Evolutionary conservation across 2,797 vertebrate genomes (phyloP).

Genomic region (Enteromius paludinosus): DNA sequence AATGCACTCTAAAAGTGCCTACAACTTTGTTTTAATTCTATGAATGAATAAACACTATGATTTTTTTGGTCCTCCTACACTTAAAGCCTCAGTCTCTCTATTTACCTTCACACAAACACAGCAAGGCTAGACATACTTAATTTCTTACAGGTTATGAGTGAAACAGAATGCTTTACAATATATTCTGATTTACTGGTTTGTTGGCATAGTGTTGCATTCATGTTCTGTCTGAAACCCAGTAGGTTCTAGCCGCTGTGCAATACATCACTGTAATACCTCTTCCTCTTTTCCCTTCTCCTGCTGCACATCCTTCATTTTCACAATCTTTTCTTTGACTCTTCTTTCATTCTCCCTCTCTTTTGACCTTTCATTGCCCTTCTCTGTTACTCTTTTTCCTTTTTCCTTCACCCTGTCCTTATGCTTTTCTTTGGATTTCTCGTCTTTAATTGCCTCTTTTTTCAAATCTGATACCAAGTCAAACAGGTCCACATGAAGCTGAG

Average conservation of each 20-base stretch:
- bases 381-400: slow-evolving; percentile 63
- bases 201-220: slow-evolving; percentile 11
- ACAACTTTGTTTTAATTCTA: neutral
- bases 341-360: slow-evolving; percentile 58
- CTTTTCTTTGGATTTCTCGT: slow-evolving; percentile 73
- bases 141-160: slow-evolving; percentile 66
- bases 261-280: slow-evolving; percentile 70
- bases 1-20: neutral
- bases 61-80: slow-evolving; percentile 57
- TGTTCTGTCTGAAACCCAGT: slow-evolving; percentile 65
- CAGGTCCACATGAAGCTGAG: slow-evolving; percentile 74
- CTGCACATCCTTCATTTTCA: slow-evolving; percentile 64
- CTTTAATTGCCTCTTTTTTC: slow-evolving; percentile 73
- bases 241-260: slow-evolving; percentile 57
- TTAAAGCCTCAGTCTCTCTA: slow-evolving; percentile 28
- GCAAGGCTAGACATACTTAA: slow-evolving; percentile 61
- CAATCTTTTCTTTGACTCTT: slow-evolving; percentile 58
- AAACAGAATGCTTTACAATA: slow-evolving; percentile 45
- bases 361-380: slow-evolving; percentile 62
- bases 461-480: slow-evolving; percentile 82
- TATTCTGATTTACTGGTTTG: neutral
- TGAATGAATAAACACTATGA: neutral
- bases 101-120: slow-evolving; percentile 59
- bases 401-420: slow-evolving; percentile 69
- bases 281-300: slow-evolving; percentile 67